A percentile compares a stretch with the other conserved stretches of the same genome.
phyloP scores from a whole-genome alignment of 2,797 vertebrate species.

The Chelon auratus region DNA sequence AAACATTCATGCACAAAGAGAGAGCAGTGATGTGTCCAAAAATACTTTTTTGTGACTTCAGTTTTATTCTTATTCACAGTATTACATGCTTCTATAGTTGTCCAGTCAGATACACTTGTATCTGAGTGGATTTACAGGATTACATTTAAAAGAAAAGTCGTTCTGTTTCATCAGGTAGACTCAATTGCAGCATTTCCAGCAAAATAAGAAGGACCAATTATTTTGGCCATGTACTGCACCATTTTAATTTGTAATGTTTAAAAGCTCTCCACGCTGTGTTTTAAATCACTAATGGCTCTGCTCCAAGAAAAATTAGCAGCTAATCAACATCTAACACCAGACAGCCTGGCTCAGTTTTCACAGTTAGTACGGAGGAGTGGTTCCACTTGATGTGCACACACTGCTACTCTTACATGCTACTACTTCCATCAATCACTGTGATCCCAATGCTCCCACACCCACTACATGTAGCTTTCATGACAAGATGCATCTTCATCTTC shows the following conservation, averaged over 20 bases:
- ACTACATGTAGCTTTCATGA: slow-evolving; percentile 4
- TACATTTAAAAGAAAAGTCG: background rate
- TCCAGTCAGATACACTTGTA: background rate
- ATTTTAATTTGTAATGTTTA: slow-evolving; percentile 24
- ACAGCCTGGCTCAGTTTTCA: slow-evolving; percentile 38
- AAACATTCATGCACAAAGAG: slow-evolving; percentile 25
- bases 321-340: slow-evolving; percentile 51
- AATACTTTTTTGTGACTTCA: background rate
- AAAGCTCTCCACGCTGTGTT: slow-evolving; percentile 21
- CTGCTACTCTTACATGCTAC: slow-evolving; percentile 15
- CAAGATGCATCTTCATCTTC: background rate
- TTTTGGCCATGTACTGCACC: slow-evolving; percentile 5
- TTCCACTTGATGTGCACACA: slow-evolving; percentile 19
- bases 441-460: slow-evolving; percentile 19
- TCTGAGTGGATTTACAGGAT: background rate
- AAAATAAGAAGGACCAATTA: background rate
- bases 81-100: background rate
- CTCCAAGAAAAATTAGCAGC: slow-evolving; percentile 49
- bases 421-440: slow-evolving; percentile 23
- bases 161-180: background rate
- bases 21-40: background rate
- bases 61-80: background rate
- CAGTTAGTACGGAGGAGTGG: slow-evolving; percentile 25
- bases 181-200: background rate
- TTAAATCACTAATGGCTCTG: slow-evolving; percentile 38